Evolutionary conservation across 2,113 vertebrate species (phyloP).

Genomic region (Redunca redunca): DNA sequence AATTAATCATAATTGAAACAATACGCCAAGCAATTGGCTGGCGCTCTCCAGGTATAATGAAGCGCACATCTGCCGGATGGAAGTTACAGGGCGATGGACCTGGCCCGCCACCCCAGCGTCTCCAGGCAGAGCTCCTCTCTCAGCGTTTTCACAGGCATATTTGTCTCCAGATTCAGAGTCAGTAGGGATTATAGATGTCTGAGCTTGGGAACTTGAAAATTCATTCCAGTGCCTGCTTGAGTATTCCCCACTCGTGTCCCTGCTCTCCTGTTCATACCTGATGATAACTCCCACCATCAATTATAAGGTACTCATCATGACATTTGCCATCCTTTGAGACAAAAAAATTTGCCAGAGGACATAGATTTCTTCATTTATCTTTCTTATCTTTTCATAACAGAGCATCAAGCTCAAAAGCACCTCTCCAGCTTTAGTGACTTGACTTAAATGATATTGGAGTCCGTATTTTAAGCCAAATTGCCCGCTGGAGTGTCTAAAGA

Average conservation of each 20-base stretch:
- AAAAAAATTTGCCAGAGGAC: neutral
- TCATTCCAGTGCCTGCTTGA: neutral
- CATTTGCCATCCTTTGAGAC: neutral
- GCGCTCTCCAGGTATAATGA: neutral
- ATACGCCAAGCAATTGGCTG: neutral
- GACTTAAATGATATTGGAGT: neutral
- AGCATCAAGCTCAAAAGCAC: neutral
- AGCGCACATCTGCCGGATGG: neutral
- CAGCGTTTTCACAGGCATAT: neutral
- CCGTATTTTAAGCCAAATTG: neutral
- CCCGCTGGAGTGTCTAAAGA: neutral
- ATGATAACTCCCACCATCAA: neutral
- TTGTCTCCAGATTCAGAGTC: neutral
- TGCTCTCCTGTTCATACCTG: fast-evolving
- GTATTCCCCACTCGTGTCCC: fast-evolving
- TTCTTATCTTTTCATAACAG: neutral
- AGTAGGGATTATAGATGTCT: neutral
- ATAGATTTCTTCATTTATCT: neutral
- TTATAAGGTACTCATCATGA: neutral
- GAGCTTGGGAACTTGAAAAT: neutral
- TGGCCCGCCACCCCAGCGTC: neutral
- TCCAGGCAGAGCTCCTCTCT: neutral
- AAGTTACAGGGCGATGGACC: fast-evolving
- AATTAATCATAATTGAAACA: slow-evolving; percentile 8
- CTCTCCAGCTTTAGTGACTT: neutral